Percentiles rank a stretch among this genome's conserved stretches.
Conservation (phyloP, 1,140 invertebrate genomes). For the Sitodiplosis mosellana region DNA sequence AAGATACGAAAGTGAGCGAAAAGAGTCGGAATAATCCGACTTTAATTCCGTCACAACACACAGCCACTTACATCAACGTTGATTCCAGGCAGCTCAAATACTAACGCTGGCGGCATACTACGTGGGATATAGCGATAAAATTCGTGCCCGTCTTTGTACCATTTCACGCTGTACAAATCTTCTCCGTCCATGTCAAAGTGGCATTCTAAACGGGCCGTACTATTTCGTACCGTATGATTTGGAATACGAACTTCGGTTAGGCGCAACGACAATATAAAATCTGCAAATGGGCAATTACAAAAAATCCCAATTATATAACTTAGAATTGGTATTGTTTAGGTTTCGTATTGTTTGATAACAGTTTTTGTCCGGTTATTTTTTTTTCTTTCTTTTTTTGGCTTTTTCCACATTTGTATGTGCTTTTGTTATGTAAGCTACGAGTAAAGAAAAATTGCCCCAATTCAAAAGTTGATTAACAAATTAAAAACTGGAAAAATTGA, state of each 20-base stretch:
- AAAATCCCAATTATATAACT: too few species aligned
- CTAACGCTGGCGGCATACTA: constrained; percentile 38
- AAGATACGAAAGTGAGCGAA: neutral
- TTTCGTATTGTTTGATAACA: too few species aligned
- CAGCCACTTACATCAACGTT: constrained; percentile 38
- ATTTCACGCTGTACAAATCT: constrained; percentile 57
- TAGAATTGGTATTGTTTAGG: too few species aligned
- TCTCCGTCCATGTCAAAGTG: constrained; percentile 44
- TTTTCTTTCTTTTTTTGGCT: too few species aligned
- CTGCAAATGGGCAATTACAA: constrained; percentile 12
- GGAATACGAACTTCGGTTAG: constrained; percentile 45
- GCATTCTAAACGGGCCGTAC: constrained; percentile 37
- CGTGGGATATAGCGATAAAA: constrained; percentile 61
- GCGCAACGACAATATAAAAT: constrained; percentile 28
- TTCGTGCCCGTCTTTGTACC: constrained; percentile 60
- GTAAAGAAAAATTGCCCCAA: too few species aligned
- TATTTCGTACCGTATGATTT: constrained; percentile 42
- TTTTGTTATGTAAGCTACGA: too few species aligned
- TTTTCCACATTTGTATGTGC: too few species aligned
- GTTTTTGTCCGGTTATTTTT: too few species aligned
- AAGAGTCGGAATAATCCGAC: neutral
- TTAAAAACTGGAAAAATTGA: too few species aligned
- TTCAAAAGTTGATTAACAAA: too few species aligned
- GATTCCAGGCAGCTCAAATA: constrained; percentile 41
- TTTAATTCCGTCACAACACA: neutral